A percentile compares a stretch with the other conserved stretches of the same genome.
Evolutionary conservation across 2,113 vertebrate species (phyloP).

Genomic region (Leucoraja erinaceus): DNA sequence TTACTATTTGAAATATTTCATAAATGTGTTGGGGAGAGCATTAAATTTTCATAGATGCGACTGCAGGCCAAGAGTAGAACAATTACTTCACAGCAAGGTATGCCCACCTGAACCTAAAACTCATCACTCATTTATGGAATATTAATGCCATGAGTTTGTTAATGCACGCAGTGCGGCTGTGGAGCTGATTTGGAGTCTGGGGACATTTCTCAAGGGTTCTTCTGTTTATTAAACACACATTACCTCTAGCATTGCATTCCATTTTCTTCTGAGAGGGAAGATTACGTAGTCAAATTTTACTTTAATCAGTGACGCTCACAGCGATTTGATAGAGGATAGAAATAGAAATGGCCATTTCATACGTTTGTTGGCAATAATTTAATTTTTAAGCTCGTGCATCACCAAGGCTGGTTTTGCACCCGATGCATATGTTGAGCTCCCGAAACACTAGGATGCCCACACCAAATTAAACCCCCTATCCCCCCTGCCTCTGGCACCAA

Average conservation of each 20-base stretch:
- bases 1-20: constrained; percentile 36
- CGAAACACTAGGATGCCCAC: background rate
- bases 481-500: background rate
- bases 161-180: background rate
- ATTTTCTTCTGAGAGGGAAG: background rate
- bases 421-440: background rate
- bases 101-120: constrained; percentile 20
- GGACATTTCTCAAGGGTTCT: constrained; percentile 28
- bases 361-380: background rate
- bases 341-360: constrained; percentile 13
- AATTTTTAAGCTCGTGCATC: background rate
- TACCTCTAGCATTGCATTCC: constrained; percentile 16
- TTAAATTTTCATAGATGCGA: constrained; percentile 37
- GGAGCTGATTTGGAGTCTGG: constrained; percentile 27
- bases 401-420: background rate
- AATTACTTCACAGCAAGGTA: constrained; percentile 37
- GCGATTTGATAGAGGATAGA: background rate
- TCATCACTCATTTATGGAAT: constrained; percentile 37
- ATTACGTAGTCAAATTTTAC: constrained; percentile 16
- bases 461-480: background rate
- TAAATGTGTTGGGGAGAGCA: constrained; percentile 22
- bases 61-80: constrained; percentile 33
- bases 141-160: constrained; percentile 34
- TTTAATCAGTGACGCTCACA: background rate
- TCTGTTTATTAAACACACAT: constrained; percentile 33